Conservation (phyloP, 64 coral and sea anemone species). For the Platygyra sinensis region DNA sequence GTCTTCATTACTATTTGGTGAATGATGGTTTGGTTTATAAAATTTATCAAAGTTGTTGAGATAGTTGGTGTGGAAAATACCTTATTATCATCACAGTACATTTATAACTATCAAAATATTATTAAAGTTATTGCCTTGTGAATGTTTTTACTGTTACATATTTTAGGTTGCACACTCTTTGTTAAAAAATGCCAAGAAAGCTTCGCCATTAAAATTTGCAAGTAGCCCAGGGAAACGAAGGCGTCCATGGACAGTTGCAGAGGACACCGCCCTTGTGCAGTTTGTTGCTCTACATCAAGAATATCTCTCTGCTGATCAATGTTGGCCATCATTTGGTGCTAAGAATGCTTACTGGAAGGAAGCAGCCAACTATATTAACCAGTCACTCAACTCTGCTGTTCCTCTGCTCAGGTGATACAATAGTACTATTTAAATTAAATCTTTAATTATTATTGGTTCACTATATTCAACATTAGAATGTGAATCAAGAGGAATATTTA, state of each 20-base stretch:
- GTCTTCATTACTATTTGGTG: too few species aligned
- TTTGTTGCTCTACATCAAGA: neutral
- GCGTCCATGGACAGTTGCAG: neutral
- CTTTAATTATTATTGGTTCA: too few species aligned
- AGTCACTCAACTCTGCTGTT: neutral
- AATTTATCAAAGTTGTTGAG: too few species aligned
- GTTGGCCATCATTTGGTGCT: neutral
- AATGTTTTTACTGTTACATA: too few species aligned
- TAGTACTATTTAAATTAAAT: too few species aligned
- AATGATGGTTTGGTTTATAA: too few species aligned
- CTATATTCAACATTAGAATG: too few species aligned
- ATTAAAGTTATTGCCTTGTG: neutral
- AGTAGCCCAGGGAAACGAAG: neutral
- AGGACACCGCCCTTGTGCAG: slow-evolving; percentile 7
- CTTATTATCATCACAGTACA: too few species aligned
- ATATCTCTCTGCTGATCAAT: neutral
- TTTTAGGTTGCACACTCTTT: slow-evolving; percentile 5
- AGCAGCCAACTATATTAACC: neutral
- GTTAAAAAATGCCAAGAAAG: neutral
- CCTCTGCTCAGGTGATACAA: neutral
- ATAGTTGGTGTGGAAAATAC: too few species aligned
- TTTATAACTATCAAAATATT: neutral
- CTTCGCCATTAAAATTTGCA: neutral
- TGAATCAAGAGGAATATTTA: too few species aligned
- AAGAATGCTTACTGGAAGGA: neutral